Base-by-base conservation (phyloP, 2,113 vertebrate species). In the Cynoglossus semilaevis region DNA sequence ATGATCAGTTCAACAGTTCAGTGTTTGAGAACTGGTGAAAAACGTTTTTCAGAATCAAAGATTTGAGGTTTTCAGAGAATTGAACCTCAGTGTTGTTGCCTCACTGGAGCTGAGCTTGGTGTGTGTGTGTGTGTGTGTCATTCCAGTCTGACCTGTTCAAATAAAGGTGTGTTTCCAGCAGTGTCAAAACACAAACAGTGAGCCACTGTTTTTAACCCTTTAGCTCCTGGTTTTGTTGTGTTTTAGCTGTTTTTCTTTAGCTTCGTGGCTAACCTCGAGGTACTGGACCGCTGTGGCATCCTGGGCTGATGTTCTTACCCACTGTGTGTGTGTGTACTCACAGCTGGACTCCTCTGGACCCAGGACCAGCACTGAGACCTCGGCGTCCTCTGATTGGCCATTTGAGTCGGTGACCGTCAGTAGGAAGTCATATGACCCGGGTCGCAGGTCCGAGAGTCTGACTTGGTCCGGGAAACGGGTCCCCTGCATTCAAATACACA, bases 291-390 rank as follows among this genome's bases (percentile, higher is more conserved):
- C n/a, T n/a, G n/a, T n/a, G n/a, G n/a, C n/a, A n/a, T n/a, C n/a
- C n/a, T n/a, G n/a, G n/a, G n/a, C n/a, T n/a, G n/a, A n/a, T n/a
- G n/a, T n/a, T n/a, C n/a, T n/a, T n/a, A n/a, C n/a, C n/a, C n/a
- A n/a, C n/a, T 43, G 42, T 43, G 42, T n/a, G 42, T 43, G 42
- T 43, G 42, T 43, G 52, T 43, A 85, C 91, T 92, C 69, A 98
- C 95, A 80, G 83, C 82, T 86, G 4, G 94, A 90, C 72, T 88
- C 82, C 48, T 93, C 91, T 5, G 79, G 15, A 10, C 83, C 90
- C 49, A 98, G 87, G 46, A 97, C 94, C 0, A 87, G 72, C 15
- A 97, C 76, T 0, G 80, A 90, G 70, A 96, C 72, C 4, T 89
- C 80, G 48, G 81, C 75, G 0, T 71, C 70, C 63, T 85, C 77